Percentiles rank a stretch among this genome's conserved stretches.
These are phyloP conservation scores for Aleadryas rufinucha DNA, from an alignment of 2,113 vertebrate species.

Conservation along the genomic window DNA sequence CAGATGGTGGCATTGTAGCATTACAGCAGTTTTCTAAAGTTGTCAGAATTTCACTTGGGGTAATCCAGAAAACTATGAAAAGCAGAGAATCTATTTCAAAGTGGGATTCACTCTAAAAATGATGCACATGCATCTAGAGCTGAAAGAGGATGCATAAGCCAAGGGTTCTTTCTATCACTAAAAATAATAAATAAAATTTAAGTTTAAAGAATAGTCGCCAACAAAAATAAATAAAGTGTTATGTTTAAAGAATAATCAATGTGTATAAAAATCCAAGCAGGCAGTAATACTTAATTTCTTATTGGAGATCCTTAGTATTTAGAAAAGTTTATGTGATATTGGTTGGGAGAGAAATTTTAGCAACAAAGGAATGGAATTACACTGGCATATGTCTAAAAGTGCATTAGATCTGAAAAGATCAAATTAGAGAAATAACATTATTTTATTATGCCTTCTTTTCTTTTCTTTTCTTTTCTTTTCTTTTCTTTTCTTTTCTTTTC, in stretches of 20 bases:
- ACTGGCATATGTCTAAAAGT: background rate
- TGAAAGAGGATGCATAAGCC: background rate
- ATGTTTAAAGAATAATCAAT: background rate
- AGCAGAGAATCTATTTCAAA: background rate
- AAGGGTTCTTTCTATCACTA: background rate
- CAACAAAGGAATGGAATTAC: background rate
- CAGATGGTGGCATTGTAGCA: slow-evolving; percentile 67
- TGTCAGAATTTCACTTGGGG: background rate
- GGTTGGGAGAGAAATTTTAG: background rate
- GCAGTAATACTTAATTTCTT: background rate
- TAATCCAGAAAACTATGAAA: background rate
- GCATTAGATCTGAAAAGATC: background rate
- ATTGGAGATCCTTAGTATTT: background rate
- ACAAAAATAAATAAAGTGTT: background rate
- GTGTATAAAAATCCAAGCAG: background rate
- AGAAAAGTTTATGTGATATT: background rate
- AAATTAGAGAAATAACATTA: background rate
- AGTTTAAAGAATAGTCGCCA: background rate
- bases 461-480: background rate
- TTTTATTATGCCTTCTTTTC: background rate
- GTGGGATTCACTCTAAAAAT: background rate
- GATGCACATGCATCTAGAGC: background rate
- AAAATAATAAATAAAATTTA: background rate
- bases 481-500: background rate
- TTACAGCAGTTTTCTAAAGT: slow-evolving; percentile 34